Evolutionary conservation across 2,888 invertebrate genomes (phyloP), one percentile per base, ranked within the genome.

Genomic region (Xestia ashworthii): DNA sequence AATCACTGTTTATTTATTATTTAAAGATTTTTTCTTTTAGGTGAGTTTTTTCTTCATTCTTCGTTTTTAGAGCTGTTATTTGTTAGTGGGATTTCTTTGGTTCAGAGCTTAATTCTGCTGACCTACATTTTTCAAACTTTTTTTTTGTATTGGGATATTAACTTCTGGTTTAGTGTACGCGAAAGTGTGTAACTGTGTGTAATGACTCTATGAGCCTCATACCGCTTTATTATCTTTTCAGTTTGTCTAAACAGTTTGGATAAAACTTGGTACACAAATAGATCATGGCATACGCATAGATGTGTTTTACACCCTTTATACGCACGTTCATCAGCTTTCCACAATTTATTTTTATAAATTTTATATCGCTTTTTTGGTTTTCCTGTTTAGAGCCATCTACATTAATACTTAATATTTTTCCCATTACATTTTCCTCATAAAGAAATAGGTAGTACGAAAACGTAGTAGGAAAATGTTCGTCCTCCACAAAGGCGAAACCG

Each of bases 1-100:
- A 70, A 70, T 73, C 69, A 81, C 25, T 55, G 48, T 83, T 70
- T 66, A 71, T 71, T 71, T 46, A 55, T 72, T 67, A 19, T 60
- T 66, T 48, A 32, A 64, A 32, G 12, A 58, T 69, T 46, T 58
- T 46, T 46, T 69, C 16, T 75, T 44, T 44, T 46, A 4, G 25
- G 25, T 2, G 25, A 0, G 38, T 73, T 55, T 22, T 67, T 66
- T 11, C 44, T 60, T 3, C 9, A 11, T 46, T 8, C 5, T 3
- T 74, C 22, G 38, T 11, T 55, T 38, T 14, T 68, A 12, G 19
- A 50, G 22, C 50, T 19, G 5, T 50, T 50, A 9, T 3, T 5
- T 19, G 5, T 50, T 50, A 9, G 8, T 5, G 16, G n/a, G 12
- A 25, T 55, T 4, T 55, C 19, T 4, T 65, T 41, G 1, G 11